These are phyloP conservation scores for Thaumatotibia leucotreta DNA, from an alignment of 1,140 invertebrate genomes.

Conservation along the genomic window DNA sequence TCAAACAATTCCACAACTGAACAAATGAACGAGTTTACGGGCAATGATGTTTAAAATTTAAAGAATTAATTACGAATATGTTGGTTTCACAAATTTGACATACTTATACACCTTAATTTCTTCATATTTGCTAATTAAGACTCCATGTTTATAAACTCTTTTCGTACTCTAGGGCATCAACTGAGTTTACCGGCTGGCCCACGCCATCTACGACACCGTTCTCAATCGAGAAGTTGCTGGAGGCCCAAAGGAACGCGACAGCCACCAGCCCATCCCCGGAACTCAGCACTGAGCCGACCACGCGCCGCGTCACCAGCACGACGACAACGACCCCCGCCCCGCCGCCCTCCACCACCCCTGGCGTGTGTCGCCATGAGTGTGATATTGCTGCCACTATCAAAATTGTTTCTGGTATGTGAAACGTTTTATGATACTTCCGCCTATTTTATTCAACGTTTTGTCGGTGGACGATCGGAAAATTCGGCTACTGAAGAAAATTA, in stretches of 20 bases:
- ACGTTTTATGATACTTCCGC: no score
- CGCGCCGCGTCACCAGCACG: conserved; percentile 82
- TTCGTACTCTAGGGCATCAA: conserved; percentile 81
- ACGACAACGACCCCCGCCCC: conserved; percentile 87
- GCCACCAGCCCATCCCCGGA: conserved; percentile 67
- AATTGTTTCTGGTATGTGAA: conserved; percentile 81
- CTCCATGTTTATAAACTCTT: background rate
- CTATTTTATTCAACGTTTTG: no score
- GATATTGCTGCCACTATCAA: conserved; percentile 90
- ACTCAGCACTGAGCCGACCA: conserved; percentile 74
- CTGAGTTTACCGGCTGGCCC: conserved; percentile 93
- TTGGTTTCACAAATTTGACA: no score
- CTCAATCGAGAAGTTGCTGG: conserved; percentile 87
- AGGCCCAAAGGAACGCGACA: conserved; percentile 82
- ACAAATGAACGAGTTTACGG: no score
- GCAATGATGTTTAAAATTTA: no score
- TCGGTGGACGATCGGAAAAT: no score
- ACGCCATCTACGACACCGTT: conserved; percentile 89
- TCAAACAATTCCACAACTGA: no score
- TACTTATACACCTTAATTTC: no score
- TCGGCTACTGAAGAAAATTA: no score
- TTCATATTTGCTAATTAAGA: background rate
- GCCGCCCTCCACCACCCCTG: conserved; percentile 86
- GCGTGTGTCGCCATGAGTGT: conserved; percentile 86
- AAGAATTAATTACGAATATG: no score